Evolutionary conservation across 2,113 vertebrate genomes (phyloP), one percentile per base, ranked within the genome.

Genomic region (Ammodytes dubius): DNA sequence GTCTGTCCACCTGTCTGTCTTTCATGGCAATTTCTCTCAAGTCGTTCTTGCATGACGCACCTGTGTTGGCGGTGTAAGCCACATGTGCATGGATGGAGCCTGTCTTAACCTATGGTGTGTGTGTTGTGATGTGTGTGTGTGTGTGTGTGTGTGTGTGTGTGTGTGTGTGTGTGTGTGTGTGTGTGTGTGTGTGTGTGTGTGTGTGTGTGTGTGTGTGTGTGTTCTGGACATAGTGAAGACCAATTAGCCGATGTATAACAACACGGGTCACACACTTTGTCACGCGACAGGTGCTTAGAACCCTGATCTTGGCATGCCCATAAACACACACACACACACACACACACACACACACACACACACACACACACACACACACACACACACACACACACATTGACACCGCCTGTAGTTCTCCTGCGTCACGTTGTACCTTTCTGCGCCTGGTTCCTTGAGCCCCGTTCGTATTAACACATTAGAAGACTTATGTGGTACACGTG

Each of bases 201-300:
- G 72, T 0, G 64, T 58, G 42, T 53, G 40, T 54, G 69, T 59
- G 10, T 7, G 43, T 58, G 72, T 71, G 60, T 61, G 49, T 58
- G 45, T 63, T 83, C 10, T 74, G 0, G 53, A 68, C 69, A 71
- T 57, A n/a, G 19, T 70, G 52, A 70, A 79, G 68, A 79, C 66
- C 70, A 85, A 71, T 89, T 78, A 88, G 56, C 68, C 56, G 67
- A 83, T 83, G 78, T 79, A n/a, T 43, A 81, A 91, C 77, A 82
- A 83, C 70, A 59, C 27, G 80, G 47, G 56, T 82, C 59, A 70
- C 9, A 47, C 78, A 87, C 61, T 47, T 37, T 53, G 66, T 56
- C 66, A 70, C 4, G 40, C 76, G 63, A 84, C 86, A 86, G 89
- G 83, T 91, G 88, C 73, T 66, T 12, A 60, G 67, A 27, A 72